Percentiles rank a stretch among this genome's conserved stretches.
Conservation (phyloP, 2,888 invertebrate species). For the Pyrrhia umbra region DNA sequence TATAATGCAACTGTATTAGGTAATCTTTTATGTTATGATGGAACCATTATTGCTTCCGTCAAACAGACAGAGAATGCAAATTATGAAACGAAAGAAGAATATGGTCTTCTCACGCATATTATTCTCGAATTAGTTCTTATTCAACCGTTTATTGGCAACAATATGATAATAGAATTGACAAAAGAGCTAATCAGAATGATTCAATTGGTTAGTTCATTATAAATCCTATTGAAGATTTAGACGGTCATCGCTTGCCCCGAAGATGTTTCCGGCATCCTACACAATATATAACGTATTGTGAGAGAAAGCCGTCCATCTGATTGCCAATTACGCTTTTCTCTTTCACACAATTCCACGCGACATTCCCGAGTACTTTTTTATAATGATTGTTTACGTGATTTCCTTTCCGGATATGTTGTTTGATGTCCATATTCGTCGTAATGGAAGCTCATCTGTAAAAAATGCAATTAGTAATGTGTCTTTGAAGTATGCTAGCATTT, state of each 20-base stretch:
- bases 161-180: conserved; percentile 33
- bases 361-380: conserved; percentile 59
- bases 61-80: conserved; percentile 27
- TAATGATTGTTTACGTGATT: conserved; percentile 55
- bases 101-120: conserved; percentile 17
- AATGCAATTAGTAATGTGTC: background rate
- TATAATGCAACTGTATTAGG: conserved; percentile 4
- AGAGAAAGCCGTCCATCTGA: conserved; percentile 76
- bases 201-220: conserved; percentile 54
- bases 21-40: conserved; percentile 25
- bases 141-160: conserved; percentile 43
- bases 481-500: background rate
- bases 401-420: conserved; percentile 34
- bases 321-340: conserved; percentile 78
- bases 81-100: conserved; percentile 25
- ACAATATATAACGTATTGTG: conserved; percentile 63
- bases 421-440: conserved; percentile 45
- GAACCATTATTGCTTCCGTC: conserved; percentile 21
- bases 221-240: conserved; percentile 44
- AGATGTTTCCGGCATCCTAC: conserved; percentile 61
- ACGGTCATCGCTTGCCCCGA: conserved; percentile 53
- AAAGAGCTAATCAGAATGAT: conserved; percentile 54
- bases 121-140: conserved; percentile 43
- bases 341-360: conserved; percentile 67
- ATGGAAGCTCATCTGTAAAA: conserved; percentile 13